Base-by-base conservation (phyloP, 2,797 vertebrate species). In the Lycodopsis pacificus region DNA sequence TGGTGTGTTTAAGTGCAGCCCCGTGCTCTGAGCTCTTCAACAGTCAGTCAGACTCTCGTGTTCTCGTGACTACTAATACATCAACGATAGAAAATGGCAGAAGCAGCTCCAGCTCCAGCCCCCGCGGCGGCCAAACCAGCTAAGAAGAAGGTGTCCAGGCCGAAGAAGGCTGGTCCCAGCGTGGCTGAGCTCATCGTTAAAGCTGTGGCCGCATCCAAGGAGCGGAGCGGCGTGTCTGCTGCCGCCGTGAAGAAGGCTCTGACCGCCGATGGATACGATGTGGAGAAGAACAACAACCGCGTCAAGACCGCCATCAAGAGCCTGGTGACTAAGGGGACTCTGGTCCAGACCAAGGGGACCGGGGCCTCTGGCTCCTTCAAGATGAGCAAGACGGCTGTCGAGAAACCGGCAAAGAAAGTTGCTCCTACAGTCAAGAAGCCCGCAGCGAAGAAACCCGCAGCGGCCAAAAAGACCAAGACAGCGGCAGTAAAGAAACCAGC, bases 1-100 rank as follows among this genome's bases (percentile, higher is more conserved):
- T 67, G 38, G 4, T 73, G 81, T 32, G 72, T 83, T 83, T 74
- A 89, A 88, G 40, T 19, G 0, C 79, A 15, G 66, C 76, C 70
- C 20, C 46, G 27, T 4, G 64, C 59, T 57, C 44, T 0, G 10
- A 1, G 2, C 2, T 17, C 7, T 10, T 2, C 27, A 20, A 1
- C 3, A 36, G 17, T 58, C 62, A 5, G 10, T 67, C 6, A 32
- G 32, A 30, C 36, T 13, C 32, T 20, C n/a, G 19, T 40, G 2
- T 53, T 87, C 42, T 3, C 32, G 6, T 32, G 32, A 1, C 32
- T 32, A 32, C 32, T 7, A 32, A 32, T 6, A 7, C 7, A 32
- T 32, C 32, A 1, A 25, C 25, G 25, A 32, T 7, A 32, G 32
- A 32, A 32, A 32, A 32, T 32, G 32, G 1, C 32, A 32, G 32